Conservation (phyloP, 2,888 invertebrate species). For the Melanostoma mellinum region DNA sequence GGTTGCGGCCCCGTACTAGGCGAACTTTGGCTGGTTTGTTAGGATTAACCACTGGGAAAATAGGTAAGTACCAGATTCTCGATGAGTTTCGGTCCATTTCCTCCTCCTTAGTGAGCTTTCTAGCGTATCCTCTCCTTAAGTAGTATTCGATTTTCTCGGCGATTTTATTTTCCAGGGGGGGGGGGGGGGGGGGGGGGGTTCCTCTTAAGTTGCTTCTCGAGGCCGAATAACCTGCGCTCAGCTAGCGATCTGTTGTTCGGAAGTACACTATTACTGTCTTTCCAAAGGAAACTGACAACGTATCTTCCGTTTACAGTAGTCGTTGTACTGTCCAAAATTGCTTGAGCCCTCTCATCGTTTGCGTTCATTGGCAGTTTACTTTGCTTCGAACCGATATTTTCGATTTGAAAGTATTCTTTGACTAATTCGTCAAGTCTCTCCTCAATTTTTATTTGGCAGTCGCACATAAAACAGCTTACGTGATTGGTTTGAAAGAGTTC, state of each 20-base stretch:
- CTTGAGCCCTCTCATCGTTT: slow-evolving; percentile 32
- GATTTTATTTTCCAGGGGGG: neutral
- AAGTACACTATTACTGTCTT: neutral
- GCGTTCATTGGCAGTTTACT: neutral
- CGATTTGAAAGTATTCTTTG: too few relatives aligned
- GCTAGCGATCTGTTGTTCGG: neutral
- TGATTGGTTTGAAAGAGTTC: neutral
- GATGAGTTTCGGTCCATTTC: too few relatives aligned
- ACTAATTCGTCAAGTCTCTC: too few relatives aligned
- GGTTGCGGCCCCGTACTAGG: slow-evolving; percentile 76
- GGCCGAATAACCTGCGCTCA: neutral
- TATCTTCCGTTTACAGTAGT: neutral
- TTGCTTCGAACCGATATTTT: slow-evolving; percentile 8
- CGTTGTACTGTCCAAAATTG: neutral
- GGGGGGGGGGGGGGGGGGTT: too few relatives aligned
- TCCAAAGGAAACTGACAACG: slow-evolving; percentile 1
- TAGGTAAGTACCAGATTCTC: slow-evolving; percentile 74
- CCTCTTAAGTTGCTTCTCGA: neutral
- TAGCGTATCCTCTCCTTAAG: too few relatives aligned
- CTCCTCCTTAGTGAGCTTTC: too few relatives aligned
- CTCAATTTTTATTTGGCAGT: slow-evolving; percentile 7
- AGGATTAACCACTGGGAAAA: slow-evolving; percentile 68
- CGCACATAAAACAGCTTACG: neutral
- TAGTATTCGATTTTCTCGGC: neutral
- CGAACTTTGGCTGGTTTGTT: slow-evolving; percentile 74